A percentile compares a stretch with the other conserved stretches of the same genome.
Conservation (phyloP, 2,113 vertebrate genomes). For the Dromaius novaehollandiae region DNA sequence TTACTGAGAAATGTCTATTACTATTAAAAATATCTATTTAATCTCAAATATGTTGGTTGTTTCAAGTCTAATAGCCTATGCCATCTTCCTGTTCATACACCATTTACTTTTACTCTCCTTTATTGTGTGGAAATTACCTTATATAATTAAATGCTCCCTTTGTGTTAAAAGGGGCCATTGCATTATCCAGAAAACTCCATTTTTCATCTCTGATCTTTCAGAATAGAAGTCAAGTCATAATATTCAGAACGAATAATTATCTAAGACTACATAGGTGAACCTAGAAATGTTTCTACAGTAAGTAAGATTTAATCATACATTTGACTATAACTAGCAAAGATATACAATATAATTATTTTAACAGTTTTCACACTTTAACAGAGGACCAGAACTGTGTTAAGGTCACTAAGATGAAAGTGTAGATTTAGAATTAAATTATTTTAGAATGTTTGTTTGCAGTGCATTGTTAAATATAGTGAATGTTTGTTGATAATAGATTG, state of each 20-base stretch:
- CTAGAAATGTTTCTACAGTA: background rate
- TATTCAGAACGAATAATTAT: background rate
- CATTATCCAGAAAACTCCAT: accelerated
- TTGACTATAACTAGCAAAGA: background rate
- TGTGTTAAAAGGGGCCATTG: background rate
- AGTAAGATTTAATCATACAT: background rate
- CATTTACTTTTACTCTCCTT: background rate
- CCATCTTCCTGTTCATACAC: background rate
- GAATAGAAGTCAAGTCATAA: background rate
- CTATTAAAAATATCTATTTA: background rate
- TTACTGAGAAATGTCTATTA: background rate
- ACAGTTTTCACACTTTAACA: background rate
- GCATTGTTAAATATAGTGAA: background rate
- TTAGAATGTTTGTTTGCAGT: background rate
- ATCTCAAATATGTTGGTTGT: background rate
- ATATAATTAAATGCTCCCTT: background rate
- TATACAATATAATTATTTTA: no score
- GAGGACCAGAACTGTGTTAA: background rate
- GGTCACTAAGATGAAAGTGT: background rate
- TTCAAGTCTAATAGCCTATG: background rate
- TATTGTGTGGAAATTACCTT: background rate
- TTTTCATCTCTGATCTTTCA: background rate
- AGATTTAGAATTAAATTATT: background rate
- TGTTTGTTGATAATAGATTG: background rate
- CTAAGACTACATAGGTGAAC: background rate